Evolutionary conservation across 2,113 vertebrate species (phyloP).

Genomic region (Hirundichthys speculiger): DNA sequence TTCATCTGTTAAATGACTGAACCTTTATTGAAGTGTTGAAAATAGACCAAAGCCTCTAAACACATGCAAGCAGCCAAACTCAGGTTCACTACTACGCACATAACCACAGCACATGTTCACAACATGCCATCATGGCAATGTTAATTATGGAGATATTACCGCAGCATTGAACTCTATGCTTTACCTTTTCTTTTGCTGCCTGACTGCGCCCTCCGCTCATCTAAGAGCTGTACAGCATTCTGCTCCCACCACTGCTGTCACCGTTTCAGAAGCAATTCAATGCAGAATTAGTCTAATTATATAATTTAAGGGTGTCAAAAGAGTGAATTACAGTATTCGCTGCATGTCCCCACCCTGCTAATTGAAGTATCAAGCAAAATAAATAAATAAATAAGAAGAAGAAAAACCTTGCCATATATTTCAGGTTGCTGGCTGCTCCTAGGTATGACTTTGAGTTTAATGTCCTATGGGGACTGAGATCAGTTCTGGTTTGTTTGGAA

Average conservation of each 20-base stretch:
- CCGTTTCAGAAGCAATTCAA: background rate
- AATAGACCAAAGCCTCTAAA: background rate
- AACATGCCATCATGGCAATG: slow-evolving; percentile 14
- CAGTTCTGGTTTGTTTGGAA: background rate
- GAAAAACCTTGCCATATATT: background rate
- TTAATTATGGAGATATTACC: slow-evolving; percentile 23
- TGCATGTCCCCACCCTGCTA: slow-evolving; percentile 3
- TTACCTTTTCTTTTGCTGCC: slow-evolving; percentile 6
- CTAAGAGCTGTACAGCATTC: slow-evolving; percentile 9
- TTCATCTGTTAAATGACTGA: background rate
- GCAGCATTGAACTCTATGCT: slow-evolving; percentile 13
- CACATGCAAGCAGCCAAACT: background rate
- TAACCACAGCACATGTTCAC: background rate
- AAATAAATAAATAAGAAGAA: background rate
- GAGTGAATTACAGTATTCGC: background rate
- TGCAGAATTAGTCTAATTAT: slow-evolving; percentile 4
- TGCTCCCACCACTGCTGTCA: background rate
- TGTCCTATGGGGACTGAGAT: background rate
- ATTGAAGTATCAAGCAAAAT: background rate
- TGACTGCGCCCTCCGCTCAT: slow-evolving; percentile 9
- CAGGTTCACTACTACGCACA: background rate
- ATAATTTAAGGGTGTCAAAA: slow-evolving; percentile 1
- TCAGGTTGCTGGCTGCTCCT: background rate
- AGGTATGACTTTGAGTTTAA: too few relatives aligned
- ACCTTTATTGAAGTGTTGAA: background rate